phyloP scores from a whole-genome alignment of 64 coral and sea anemone species.

The Pocillopora verrucosa region DNA sequence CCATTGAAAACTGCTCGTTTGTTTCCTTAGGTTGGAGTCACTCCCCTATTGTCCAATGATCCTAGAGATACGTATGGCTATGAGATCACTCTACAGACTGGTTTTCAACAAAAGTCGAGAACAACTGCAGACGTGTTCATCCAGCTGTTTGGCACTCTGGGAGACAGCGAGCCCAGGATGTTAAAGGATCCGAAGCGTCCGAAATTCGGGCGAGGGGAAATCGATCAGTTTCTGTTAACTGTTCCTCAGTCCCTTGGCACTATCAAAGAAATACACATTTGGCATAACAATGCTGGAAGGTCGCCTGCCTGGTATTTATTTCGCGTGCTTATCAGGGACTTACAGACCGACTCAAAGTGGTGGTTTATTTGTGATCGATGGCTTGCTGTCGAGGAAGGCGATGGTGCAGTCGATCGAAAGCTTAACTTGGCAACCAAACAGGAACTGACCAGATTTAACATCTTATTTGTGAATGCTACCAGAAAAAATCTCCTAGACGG shows the following conservation, averaged over 20 bases:
- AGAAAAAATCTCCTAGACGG: constrained; percentile 87
- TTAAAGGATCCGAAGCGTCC: constrained; percentile 65
- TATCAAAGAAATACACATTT: constrained; percentile 73
- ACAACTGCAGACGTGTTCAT: constrained; percentile 85
- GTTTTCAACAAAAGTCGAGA: constrained; percentile 60
- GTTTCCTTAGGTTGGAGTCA: constrained; percentile 48
- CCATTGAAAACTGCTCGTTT: neutral
- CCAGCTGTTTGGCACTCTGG: constrained; percentile 57
- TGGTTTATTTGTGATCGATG: constrained; percentile 89
- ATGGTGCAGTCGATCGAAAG: constrained; percentile 59
- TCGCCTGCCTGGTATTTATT: constrained; percentile 85
- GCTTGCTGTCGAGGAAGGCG: constrained; percentile 85
- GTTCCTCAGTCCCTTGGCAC: constrained; percentile 71
- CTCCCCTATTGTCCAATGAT: constrained; percentile 68
- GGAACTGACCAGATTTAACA: constrained; percentile 84
- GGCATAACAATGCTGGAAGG: constrained; percentile 79
- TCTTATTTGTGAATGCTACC: constrained; percentile 82
- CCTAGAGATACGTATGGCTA: constrained; percentile 73
- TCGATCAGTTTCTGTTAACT: constrained; percentile 87
- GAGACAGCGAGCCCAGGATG: constrained; percentile 76
- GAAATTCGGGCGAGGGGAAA: constrained; percentile 60
- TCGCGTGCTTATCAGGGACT: constrained; percentile 79
- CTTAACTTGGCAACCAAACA: constrained; percentile 50
- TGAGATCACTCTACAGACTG: constrained; percentile 88
- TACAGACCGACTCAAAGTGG: constrained; percentile 73